Evolutionary conservation across 2,797 vertebrate species (phyloP), one percentile per base, ranked within the genome.

Genomic region (Diplodus puntazzo): DNA sequence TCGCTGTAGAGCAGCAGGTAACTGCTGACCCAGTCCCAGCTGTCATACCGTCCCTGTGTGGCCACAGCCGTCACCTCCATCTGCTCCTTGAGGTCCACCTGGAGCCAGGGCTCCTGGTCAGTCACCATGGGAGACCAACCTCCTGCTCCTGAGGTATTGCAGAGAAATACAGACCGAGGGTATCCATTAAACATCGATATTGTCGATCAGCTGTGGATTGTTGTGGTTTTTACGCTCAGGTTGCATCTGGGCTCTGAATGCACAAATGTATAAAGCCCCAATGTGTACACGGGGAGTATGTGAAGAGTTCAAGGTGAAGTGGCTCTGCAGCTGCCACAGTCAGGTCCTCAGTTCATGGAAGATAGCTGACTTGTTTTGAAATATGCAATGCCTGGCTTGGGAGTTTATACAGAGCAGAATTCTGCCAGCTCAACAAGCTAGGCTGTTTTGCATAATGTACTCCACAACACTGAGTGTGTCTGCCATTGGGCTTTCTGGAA

Each of bases 1-100:
- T 99, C 98, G 2, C 98, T 99, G 94, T 96, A 97, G 91, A 99
- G 97, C 55, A 99, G 95, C 2, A 88, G 93, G 55, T 97, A 99
- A 69, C 95, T 95, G 20, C 95, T 98, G 85, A 98, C 96, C 98
- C 98, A 99, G 93, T 99, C 98, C 25, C 95, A 97, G 93, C 97
- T 99, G 73, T 97, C 96, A 0, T 96, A 95, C 18, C 97, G 94
- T 62, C 98, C 98, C 90, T 99, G 98, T 0, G 97, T 98, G 83
- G 97, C 97, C 11, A 99, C 94, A 0, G 96, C 97, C 1, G 97
- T 98, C 69, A 99, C 92, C 94, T 99, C 97, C 92, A 97, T 94
- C 92, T 97, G 95, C 81, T 97, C 97, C 74, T 96, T 95, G 72
- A 99, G 95, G 84, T 99, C 98, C 86, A 99, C 87, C 93, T 99